Base-by-base conservation (phyloP, 2,888 invertebrate species). In the Camptogramma bilineatum region DNA sequence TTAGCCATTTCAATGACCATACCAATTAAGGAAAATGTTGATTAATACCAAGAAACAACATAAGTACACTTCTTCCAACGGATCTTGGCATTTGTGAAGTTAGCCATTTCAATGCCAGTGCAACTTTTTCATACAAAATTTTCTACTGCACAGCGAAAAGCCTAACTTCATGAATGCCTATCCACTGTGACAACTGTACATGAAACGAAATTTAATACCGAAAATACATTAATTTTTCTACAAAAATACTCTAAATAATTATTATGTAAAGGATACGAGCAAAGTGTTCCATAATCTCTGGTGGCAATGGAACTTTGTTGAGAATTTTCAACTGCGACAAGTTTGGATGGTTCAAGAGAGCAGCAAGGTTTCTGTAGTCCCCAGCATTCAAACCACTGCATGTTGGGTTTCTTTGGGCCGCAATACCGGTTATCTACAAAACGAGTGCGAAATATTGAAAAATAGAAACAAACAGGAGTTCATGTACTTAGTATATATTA, bases 221-320 rank as follows among this genome's bases (percentile, higher is more conserved):
- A n/a, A n/a, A n/a, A 48, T 55, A 54, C 64, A 50, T 10, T 10
- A n/a, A 9, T 10, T 39, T 16, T 8, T 17, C 7, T 5, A 17
- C 16, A 44, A 16, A 16, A 13, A 16, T n/a, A 17, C 1, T 1
- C 3, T 16, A 17, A 17, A 3, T 16, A 16, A 51, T 17, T 10
- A 34, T 2, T 34, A 10, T 62, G 5, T 65, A 94, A 96, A 96
- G 96, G 96, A 96, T 97, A 98, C 98, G 97, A 74, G 96, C 96
- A 94, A 98, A 98, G 87, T 99, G 98, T 90, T 99, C 98, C 91
- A 98, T 95, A 66, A 99, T 96, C 94, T 99, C 99, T 8, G 97
- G 96, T 21, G 99, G 99, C 59, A 99, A 93, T 10, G 98, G 97
- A 67, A 98, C 96, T 93, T 97, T 97, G 82, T 96, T 97, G 21